Conservation (phyloP, 1,140 invertebrate genomes). For the Solenopsis fugax region DNA sequence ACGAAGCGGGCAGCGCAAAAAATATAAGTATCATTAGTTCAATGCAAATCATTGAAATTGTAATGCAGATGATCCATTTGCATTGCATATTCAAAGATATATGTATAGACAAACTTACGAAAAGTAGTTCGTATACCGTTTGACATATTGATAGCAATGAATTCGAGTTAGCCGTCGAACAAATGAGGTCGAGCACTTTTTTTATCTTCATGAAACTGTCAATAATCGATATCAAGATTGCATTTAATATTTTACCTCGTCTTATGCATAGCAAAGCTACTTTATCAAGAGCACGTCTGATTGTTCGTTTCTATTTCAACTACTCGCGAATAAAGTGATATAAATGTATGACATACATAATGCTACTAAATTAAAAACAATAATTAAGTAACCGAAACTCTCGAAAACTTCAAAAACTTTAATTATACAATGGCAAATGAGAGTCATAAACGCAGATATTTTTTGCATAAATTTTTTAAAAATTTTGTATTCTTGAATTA, state of each 20-base stretch:
- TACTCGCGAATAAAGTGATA: neutral
- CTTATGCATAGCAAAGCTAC: constrained; percentile 11
- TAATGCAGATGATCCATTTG: neutral
- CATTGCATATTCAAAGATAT: constrained; percentile 4
- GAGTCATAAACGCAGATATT: no score
- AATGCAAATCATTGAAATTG: neutral
- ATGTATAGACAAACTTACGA: constrained; percentile 6
- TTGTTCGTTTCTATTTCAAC: constrained; percentile 2
- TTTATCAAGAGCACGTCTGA: constrained; percentile 8
- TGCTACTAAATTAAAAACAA: no score
- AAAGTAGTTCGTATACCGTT: neutral
- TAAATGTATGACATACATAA: no score
- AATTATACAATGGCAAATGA: no score
- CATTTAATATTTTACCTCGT: constrained; percentile 1
- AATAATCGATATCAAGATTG: constrained; percentile 34
- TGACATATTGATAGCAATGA: neutral
- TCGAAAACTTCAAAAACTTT: no score
- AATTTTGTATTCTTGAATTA: no score
- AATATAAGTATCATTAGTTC: neutral
- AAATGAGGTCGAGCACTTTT: constrained; percentile 28
- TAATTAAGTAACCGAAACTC: no score
- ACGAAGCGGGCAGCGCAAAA: neutral
- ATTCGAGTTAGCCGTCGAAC: constrained; percentile 26
- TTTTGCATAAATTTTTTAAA: no score
- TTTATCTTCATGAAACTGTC: constrained; percentile 32